A percentile compares a stretch with the other conserved stretches of the same genome.
phyloP scores from a whole-genome alignment of 1,140 invertebrate genomes.

The Caenorhabditis brenneri region DNA sequence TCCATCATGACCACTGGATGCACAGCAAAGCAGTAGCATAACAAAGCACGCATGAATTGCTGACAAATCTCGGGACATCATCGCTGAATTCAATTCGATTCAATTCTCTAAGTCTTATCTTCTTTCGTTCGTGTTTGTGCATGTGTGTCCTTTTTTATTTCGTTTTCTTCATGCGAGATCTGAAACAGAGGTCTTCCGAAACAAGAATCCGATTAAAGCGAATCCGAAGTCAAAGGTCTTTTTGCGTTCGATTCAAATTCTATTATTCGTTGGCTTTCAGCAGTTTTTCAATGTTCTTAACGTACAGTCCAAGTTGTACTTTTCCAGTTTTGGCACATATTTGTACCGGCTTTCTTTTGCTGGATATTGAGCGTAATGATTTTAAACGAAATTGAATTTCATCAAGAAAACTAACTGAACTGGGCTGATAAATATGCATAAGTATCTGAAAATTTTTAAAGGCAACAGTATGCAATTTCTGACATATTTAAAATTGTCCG shows the following conservation, averaged over 20 bases:
- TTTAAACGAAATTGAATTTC: no score
- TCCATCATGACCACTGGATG: not conserved
- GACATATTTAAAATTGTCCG: no score
- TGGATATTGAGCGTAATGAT: no score
- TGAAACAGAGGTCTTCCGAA: slow-evolving; percentile 13
- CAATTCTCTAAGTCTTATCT: not conserved
- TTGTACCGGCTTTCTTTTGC: no score
- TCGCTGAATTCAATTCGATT: slow-evolving; percentile 41
- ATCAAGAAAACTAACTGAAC: no score
- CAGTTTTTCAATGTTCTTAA: no score
- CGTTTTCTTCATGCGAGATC: slow-evolving; percentile 17
- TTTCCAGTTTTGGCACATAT: no score
- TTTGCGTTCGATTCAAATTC: not conserved
- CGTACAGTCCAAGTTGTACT: no score
- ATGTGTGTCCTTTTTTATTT: slow-evolving; percentile 36
- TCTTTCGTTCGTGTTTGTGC: slow-evolving; percentile 10
- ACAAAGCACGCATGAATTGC: slow-evolving; percentile 42
- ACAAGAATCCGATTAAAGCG: slow-evolving; percentile 1
- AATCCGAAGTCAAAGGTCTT: not conserved
- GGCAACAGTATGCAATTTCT: no score
- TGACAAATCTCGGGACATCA: slow-evolving; percentile 43
- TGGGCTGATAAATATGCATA: no score
- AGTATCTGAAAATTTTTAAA: no score
- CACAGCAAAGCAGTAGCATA: slow-evolving; percentile 9
- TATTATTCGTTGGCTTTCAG: not conserved